These are phyloP conservation scores for Marronus borbonicus DNA, from an alignment of 2,888 invertebrate genomes.

Conservation along the genomic window DNA sequence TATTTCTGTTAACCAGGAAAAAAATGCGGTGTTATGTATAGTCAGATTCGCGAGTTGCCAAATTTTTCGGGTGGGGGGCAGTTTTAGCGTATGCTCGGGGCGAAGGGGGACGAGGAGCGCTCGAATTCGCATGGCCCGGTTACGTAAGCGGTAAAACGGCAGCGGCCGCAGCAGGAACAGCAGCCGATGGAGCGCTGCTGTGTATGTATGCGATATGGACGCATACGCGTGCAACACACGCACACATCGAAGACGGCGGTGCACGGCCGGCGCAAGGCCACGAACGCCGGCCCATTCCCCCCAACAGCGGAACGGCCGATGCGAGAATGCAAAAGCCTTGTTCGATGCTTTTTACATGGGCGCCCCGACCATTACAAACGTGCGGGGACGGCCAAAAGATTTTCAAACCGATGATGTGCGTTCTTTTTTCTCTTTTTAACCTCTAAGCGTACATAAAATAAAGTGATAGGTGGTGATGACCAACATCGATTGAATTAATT, in stretches of 20 bases:
- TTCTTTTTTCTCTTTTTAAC: too few species aligned
- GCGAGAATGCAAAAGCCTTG: conserved; percentile 45
- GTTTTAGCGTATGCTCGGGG: conserved; percentile 32
- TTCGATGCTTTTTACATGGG: conserved; percentile 40
- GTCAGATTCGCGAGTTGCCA: conserved; percentile 66
- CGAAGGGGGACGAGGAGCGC: conserved; percentile 62
- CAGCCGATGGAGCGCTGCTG: conserved; percentile 14
- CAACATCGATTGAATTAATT: too few species aligned
- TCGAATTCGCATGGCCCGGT: conserved; percentile 63
- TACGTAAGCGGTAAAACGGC: conserved; percentile 51
- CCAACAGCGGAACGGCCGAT: conserved; percentile 36
- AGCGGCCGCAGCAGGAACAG: conserved; percentile 34
- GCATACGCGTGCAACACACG: not conserved
- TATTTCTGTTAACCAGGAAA: conserved; percentile 71
- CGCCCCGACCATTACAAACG: not conserved
- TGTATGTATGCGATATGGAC: not conserved
- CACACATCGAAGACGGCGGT: conserved; percentile 54
- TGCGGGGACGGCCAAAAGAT: conserved; percentile 1
- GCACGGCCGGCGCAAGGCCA: conserved; percentile 61
- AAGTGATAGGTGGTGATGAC: too few species aligned
- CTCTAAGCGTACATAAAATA: too few species aligned
- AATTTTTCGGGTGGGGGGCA: conserved; percentile 58
- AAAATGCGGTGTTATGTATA: conserved; percentile 62
- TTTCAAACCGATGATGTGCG: not conserved
- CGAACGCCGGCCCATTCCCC: conserved; percentile 43